Base-by-base conservation (phyloP, 2,888 invertebrate species). In the Dicyrtoma fusca region DNA sequence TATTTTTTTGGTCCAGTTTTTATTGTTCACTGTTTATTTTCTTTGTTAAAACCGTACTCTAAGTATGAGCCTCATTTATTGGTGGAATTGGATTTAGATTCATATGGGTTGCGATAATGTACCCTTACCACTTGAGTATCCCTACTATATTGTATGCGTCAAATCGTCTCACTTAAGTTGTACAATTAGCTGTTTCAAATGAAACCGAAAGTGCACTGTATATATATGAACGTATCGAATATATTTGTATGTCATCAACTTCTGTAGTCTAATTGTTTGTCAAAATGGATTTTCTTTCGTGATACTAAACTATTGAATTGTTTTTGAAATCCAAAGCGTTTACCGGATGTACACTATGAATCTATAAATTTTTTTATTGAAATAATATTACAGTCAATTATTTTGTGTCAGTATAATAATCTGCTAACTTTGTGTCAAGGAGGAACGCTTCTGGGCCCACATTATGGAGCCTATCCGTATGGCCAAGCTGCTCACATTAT, bases 401-500 rank as follows among this genome's bases (percentile, higher is more conserved):
- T 6, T 62, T 34, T n/a, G 26, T 34, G 3, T 62, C 42, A 42
- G 13, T 11, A 45, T 17, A 44, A 64, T 17, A 44, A 23, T 19
- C 5, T 65, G 45, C 17, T 63, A 34, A 23, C n/a, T 44, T 61
- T 65, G 44, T 69, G 61, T 72, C 11, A 71, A 82, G 81, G 81
- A 61, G 82, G 82, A 70, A 81, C 81, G 21, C 75, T 82, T 72
- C 68, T 82, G 26, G 80, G 77, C 11, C 75, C 74, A 19, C 80
- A 82, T 2, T 82, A 82, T 71, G 82, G 82, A 55, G 75, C 81
- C 11, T 83, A 81, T 71, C 81, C 82, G 14, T 82, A 82, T 62
- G 81, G 80, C 19, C 82, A 82, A 72, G 75, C 81, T 42, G 81
- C 82, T 17, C 82, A 81, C 69, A 80, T 82, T 19, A 78, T 82